Evolutionary conservation across 2,888 invertebrate species (phyloP).

Genomic region (Torymus auratus): DNA sequence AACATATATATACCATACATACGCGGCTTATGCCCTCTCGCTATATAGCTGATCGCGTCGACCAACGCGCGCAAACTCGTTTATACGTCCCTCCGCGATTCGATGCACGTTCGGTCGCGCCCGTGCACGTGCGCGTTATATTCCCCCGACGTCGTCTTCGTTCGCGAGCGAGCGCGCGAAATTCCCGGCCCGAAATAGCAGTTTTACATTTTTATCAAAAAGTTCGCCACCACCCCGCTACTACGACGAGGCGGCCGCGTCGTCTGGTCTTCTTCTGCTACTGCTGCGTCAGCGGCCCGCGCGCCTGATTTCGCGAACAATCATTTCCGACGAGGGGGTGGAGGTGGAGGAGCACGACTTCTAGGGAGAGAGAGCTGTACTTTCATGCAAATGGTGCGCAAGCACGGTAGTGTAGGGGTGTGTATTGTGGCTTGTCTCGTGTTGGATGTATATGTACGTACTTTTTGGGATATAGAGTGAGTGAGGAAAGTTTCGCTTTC

Average conservation of each 20-base stretch:
- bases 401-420: not conserved
- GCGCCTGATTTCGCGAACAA: not conserved
- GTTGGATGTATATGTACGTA: no score
- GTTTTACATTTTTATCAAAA: conserved; percentile 51
- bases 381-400: conserved; percentile 28
- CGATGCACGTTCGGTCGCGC: conserved; percentile 44
- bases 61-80: conserved; percentile 29
- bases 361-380: not conserved
- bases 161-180: not conserved
- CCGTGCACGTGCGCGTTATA: conserved; percentile 13
- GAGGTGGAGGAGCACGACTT: no score
- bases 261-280: no score
- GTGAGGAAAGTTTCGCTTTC: conserved; percentile 6
- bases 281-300: conserved; percentile 20
- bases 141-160: not conserved
- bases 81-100: conserved; percentile 38
- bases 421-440: no score
- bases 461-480: no score
- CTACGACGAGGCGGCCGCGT: no score
- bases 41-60: no score
- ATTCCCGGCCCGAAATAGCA: conserved; percentile 18
- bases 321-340: not conserved
- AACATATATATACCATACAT: no score
- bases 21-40: no score
- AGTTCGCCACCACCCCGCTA: not conserved